A percentile compares a stretch with the other conserved stretches of the same genome.
phyloP scores from a whole-genome alignment of 2,888 invertebrate species.

The Pristionchus entomophagus region DNA sequence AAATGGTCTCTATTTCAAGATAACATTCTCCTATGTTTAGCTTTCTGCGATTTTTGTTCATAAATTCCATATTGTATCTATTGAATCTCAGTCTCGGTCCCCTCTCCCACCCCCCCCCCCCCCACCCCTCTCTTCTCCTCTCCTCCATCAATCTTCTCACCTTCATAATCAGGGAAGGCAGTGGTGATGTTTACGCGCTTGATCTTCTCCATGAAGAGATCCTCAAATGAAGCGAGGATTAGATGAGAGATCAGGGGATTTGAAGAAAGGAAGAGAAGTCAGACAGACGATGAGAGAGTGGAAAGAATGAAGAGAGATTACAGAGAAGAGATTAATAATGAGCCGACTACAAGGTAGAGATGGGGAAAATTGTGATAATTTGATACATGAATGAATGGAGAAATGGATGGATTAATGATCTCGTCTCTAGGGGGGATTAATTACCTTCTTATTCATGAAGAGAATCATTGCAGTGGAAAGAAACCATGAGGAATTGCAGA shows the following conservation, averaged over 20 bases:
- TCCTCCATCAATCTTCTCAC: slow-evolving; percentile 52
- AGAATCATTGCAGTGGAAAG: slow-evolving; percentile 74
- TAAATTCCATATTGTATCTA: background rate
- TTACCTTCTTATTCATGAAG: slow-evolving; percentile 70
- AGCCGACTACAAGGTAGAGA: background rate
- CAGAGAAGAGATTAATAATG: background rate
- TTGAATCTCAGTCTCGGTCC: background rate
- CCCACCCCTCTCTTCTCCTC: background rate
- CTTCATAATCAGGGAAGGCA: slow-evolving; percentile 75
- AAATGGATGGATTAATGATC: background rate
- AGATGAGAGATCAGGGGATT: background rate
- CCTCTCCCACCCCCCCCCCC: background rate
- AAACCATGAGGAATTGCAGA: slow-evolving; percentile 75
- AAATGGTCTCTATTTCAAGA: background rate
- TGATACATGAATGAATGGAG: background rate
- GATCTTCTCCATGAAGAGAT: slow-evolving; percentile 75
- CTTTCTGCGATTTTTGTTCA: background rate
- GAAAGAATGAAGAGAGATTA: background rate
- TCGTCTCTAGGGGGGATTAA: background rate
- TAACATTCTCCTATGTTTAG: no score
- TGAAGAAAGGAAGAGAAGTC: background rate
- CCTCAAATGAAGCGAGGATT: slow-evolving; percentile 52
- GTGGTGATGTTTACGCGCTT: slow-evolving; percentile 75
- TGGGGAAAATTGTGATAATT: background rate
- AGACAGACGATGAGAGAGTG: background rate